These are phyloP conservation scores for Nibea coibor DNA, from an alignment of 2,113 vertebrate genomes.

Conservation along the genomic window DNA sequence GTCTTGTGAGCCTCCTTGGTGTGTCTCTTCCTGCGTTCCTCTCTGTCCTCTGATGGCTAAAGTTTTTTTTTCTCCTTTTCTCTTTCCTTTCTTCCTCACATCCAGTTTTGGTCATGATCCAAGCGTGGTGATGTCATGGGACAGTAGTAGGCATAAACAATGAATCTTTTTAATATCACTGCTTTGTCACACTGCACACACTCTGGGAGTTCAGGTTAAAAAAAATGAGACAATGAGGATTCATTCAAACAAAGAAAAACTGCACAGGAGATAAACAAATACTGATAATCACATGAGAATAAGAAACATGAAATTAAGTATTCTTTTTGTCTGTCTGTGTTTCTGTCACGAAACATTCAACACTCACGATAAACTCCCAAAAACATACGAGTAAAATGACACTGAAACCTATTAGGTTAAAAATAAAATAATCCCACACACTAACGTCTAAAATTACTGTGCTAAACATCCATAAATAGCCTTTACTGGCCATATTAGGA, in stretches of 20 bases:
- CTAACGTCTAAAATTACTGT: conserved; percentile 37
- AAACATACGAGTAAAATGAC: conserved; percentile 12
- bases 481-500: conserved; percentile 65
- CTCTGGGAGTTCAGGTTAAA: background rate
- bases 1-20: conserved; percentile 51
- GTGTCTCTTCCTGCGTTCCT: conserved; percentile 20
- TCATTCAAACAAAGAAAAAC: conserved; percentile 13
- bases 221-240: background rate
- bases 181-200: conserved; percentile 29
- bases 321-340: background rate
- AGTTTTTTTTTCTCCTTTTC: conserved; percentile 16
- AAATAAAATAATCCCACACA: conserved; percentile 14
- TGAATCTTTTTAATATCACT: conserved; percentile 34
- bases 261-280: background rate
- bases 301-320: background rate
- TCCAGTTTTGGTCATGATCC: conserved; percentile 44
- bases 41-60: conserved; percentile 30
- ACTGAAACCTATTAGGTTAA: conserved; percentile 29
- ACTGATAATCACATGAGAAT: background rate
- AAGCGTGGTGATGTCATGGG: conserved; percentile 49
- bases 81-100: conserved; percentile 4
- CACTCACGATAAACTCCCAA: background rate
- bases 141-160: conserved; percentile 24
- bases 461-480: conserved; percentile 65
- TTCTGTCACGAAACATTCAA: background rate